A percentile compares a stretch with the other conserved stretches of the same genome.
phyloP scores from a whole-genome alignment of 2,113 vertebrate genomes.

The Speoplatyrhinus poulsoni region DNA sequence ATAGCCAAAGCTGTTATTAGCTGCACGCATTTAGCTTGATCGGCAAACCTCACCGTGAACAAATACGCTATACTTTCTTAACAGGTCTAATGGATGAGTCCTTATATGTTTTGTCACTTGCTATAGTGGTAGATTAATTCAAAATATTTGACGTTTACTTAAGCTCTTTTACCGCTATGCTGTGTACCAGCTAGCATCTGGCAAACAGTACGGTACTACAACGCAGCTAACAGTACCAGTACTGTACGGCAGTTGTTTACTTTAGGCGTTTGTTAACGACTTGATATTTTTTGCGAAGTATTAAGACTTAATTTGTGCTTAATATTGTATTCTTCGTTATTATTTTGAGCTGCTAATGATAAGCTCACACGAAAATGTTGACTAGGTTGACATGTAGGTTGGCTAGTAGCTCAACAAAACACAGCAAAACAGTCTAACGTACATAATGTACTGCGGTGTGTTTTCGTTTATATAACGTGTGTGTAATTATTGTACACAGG shows the following conservation, averaged over 20 bases:
- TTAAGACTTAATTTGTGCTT: too few species aligned
- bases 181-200: too few species aligned
- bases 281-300: too few species aligned
- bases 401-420: too few species aligned
- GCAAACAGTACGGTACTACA: background rate
- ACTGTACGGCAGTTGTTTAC: slow-evolving; percentile 7
- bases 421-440: too few species aligned
- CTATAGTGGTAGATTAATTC: background rate
- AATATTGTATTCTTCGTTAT: too few species aligned
- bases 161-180: background rate
- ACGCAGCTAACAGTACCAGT: background rate
- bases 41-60: background rate
- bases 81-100: background rate
- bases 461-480: background rate
- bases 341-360: too few species aligned
- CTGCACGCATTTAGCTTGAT: slow-evolving; percentile 43
- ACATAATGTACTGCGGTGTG: background rate
- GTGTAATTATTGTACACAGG: slow-evolving; percentile 64
- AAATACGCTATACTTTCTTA: background rate
- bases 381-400: too few species aligned
- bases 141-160: background rate
- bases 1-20: slow-evolving; percentile 19
- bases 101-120: background rate
- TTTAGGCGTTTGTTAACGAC: too few species aligned
- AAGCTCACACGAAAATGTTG: too few species aligned